Base-by-base conservation (phyloP, 2,113 vertebrate genomes). In the Cyanocitta stelleri region DNA sequence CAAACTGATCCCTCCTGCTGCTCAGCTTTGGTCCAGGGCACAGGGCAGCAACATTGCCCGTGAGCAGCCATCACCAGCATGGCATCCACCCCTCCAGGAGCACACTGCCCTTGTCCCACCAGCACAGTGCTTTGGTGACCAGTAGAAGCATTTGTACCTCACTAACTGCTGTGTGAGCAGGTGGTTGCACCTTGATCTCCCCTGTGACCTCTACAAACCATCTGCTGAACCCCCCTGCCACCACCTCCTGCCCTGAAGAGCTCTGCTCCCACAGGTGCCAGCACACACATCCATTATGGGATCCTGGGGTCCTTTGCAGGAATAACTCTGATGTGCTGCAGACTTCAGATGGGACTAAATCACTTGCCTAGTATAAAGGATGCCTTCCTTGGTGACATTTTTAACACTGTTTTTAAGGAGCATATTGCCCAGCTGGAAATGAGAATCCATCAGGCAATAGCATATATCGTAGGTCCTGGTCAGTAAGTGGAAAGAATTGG, bases 401-500 rank as follows among this genome's bases (percentile, higher is more conserved):
- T 96, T 91, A 96, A 96, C 91, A 71, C 81, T 91, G 82, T 83
- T 97, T 95, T 96, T 91, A 95, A 95, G 95, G 55, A 91, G 82
- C 85, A 71, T 94, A 94, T 96, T 97, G 95, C 96, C 96, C 95
- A 93, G 82, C 85, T 97, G 96, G 94, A 97, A 97, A 97, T 96
- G 94, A 97, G 94, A 96, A 95, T 80, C 94, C 91, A 96, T 96
- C 96, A 96, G 90, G 85, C 79, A 90, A 93, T 41, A 93, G 89
- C 95, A 96, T 85, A 89, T 89, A 95, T 91, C 55, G 93, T 61
- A 94, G 96, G 96, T 95, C 90, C 95, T 92, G 96, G 95, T 96
- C 96, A 96, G 96, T 96, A 96, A 97, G 93, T 97, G 95, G 95
- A 96, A 95, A 97, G 95, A 96, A 96, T 96, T 95, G 95, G 95